Evolutionary conservation across 1,140 invertebrate species (phyloP).

Genomic region (Parasteatoda tepidariorum): DNA sequence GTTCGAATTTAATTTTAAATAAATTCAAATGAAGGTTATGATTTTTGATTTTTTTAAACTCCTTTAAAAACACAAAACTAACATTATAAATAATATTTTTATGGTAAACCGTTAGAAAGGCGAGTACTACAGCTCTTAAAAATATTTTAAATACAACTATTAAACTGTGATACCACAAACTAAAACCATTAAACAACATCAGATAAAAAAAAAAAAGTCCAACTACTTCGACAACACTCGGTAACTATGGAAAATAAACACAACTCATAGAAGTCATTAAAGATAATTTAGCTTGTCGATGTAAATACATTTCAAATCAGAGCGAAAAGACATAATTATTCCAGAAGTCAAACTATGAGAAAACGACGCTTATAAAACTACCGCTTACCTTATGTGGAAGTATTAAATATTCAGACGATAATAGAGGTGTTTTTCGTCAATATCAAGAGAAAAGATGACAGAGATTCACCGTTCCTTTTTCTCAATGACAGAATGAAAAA

Average conservation of each 20-base stretch:
- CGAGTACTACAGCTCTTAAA: no score
- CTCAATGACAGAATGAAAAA: no score
- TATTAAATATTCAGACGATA: constrained; percentile 44
- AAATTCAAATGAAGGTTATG: no score
- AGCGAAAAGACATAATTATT: constrained; percentile 3
- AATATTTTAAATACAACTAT: no score
- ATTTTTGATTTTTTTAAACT: no score
- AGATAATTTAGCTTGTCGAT: constrained; percentile 1
- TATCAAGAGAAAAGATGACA: background rate
- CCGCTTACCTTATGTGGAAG: constrained; percentile 17
- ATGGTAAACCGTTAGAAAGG: no score
- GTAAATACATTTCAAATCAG: constrained; percentile 2
- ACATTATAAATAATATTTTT: no score
- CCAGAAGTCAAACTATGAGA: constrained; percentile 30
- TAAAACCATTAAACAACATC: background rate
- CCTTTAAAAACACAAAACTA: no score
- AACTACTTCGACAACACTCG: constrained; percentile 3
- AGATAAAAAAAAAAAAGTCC: background rate
- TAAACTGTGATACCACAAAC: no score
- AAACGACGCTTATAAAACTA: constrained; percentile 35
- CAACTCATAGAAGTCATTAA: background rate
- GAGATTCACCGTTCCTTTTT: no score
- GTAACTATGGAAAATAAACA: constrained; percentile 47
- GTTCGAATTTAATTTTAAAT: no score
- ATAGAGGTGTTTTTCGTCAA: constrained; percentile 19